Evolutionary conservation across 2,797 vertebrate species (phyloP), one percentile per base, ranked within the genome.

Genomic region (Pipistrellus pygmaeus): DNA sequence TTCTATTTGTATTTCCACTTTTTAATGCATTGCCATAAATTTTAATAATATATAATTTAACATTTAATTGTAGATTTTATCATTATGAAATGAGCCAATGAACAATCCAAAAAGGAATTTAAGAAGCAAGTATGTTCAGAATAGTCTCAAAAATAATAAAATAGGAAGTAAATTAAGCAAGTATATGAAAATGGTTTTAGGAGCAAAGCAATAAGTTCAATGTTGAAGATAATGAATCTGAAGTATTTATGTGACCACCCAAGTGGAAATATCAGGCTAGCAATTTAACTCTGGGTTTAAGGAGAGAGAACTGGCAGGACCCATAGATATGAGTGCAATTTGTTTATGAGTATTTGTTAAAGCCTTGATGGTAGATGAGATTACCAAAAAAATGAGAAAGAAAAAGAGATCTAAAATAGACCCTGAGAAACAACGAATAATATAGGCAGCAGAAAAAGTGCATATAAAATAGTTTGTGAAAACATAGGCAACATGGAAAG

Each of bases 81-180:
- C 8, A 66, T 35, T 78, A 94, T 72, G 73, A 48, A 46, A 21
- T 78, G 25, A 90, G 75, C 11, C n/a, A 81, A 27, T 21, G 38
- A 57, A 68, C 12, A 91, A 86, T 57, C 8, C 21, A 8, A 81
- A 86, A 73, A 68, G 23, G 4, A 78, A 85, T 55, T 73, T 75
- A 69, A 93, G 41, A 83, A 60, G 30, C 4, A 77, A 3, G 64
- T 86, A 18, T 9, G 41, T 66, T 82, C 8, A 32, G 13, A 55
- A 57, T 81, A 75, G 18, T 15, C n/a, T 90, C 72, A 85, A 86
- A 91, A 4, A 68, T 41, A 60, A 69, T 82, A 51, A 87, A 82
- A 75, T 60, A 48, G n/a, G 35, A 51, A 71, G n/a, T 87, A 81
- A 66, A 38, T 85, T 66, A 72, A 72, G 17, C 27, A 62, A 41